Percentiles rank a stretch among this genome's conserved stretches.
Conservation (phyloP, 2,888 invertebrate species). For the Cyclophora albipunctata region DNA sequence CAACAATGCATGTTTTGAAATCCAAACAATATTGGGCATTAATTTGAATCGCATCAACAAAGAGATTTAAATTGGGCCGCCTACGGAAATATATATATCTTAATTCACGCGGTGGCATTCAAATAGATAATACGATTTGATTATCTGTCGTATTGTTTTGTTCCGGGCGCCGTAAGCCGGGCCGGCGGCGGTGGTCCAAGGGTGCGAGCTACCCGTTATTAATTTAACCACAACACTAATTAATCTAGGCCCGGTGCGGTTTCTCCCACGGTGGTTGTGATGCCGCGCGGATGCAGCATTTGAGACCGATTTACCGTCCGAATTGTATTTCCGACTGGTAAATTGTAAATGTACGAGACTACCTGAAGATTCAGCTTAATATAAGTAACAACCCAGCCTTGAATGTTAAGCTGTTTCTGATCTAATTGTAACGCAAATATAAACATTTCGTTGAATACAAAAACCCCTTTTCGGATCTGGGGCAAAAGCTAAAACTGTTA, state of each 20-base stretch:
- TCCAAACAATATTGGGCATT: no score
- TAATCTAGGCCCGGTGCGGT: constrained; percentile 63
- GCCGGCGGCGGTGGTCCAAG: constrained; percentile 27
- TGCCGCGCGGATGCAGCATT: constrained; percentile 27
- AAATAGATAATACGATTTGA: constrained; percentile 41
- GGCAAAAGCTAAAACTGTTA: constrained; percentile 18
- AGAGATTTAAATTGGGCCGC: constrained; percentile 8
- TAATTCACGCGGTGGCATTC: constrained; percentile 30
- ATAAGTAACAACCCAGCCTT: no score
- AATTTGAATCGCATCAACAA: background rate
- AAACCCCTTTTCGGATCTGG: constrained; percentile 10
- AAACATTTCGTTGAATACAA: no score
- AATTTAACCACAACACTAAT: constrained; percentile 68
- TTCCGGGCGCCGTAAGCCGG: constrained; percentile 24
- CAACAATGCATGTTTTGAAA: no score
- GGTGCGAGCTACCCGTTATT: constrained; percentile 60
- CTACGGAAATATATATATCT: constrained; percentile 15
- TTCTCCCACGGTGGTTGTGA: constrained; percentile 47
- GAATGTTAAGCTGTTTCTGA: no score
- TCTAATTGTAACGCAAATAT: no score
- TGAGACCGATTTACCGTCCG: constrained; percentile 23
- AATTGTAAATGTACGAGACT: no score
- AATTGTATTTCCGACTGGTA: no score
- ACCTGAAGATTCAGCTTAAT: no score
- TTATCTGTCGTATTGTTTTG: constrained; percentile 34